Conservation (phyloP, 2,888 invertebrate genomes). For the Incurvaria masculella region DNA sequence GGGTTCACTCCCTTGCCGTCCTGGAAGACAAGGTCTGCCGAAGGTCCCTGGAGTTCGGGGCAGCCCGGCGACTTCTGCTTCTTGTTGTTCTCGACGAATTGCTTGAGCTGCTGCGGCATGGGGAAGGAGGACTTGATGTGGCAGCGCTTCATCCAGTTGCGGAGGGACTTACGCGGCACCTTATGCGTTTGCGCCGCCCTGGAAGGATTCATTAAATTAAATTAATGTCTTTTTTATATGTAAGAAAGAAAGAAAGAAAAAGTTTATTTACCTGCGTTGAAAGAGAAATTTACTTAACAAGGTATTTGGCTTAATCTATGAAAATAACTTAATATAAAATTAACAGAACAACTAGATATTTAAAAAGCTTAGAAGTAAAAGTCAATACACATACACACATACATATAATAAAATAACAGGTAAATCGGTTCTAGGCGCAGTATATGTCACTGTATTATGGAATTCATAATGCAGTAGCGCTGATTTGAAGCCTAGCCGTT, state of each 20-base stretch:
- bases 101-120: slow-evolving; percentile 56
- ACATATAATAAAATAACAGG: no score
- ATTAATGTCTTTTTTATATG: slow-evolving; percentile 2
- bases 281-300: no score
- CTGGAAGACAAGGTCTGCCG: slow-evolving; percentile 20
- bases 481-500: no score
- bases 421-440: no score
- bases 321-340: no score
- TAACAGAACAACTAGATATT: no score
- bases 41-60: slow-evolving; percentile 20
- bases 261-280: neutral
- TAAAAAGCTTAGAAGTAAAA: no score
- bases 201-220: slow-evolving; percentile 20
- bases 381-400: slow-evolving; percentile 2
- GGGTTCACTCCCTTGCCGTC: slow-evolving; percentile 27
- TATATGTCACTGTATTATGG: no score
- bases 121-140: slow-evolving; percentile 59
- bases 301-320: no score
- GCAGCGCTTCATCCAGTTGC: slow-evolving; percentile 62
- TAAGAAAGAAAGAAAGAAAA: neutral
- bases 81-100: slow-evolving; percentile 54
- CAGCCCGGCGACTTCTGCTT: slow-evolving; percentile 40
- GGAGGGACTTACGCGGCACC: slow-evolving; percentile 56
- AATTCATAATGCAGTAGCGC: no score
- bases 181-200: slow-evolving; percentile 60